phyloP scores from a whole-genome alignment of 2,113 vertebrate genomes.

The Cettia cetti region DNA sequence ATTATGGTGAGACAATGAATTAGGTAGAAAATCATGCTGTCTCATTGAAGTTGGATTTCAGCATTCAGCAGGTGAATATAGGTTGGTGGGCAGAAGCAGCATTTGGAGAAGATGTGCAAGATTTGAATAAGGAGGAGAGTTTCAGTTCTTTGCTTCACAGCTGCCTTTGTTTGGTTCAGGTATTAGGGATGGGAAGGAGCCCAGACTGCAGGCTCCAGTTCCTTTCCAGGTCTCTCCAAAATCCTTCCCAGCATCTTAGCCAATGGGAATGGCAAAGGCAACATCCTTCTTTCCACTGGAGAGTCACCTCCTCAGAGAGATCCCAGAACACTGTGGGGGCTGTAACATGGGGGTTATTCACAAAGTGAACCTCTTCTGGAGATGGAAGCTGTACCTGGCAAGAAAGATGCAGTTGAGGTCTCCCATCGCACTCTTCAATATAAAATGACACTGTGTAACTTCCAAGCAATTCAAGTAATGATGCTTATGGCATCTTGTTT shows the following conservation, averaged over 20 bases:
- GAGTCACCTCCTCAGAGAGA: not conserved
- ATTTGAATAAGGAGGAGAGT: not conserved
- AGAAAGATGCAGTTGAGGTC: not conserved
- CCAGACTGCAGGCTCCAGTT: not conserved
- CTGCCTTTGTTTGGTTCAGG: not conserved
- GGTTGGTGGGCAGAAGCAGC: not conserved
- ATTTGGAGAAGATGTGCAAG: not conserved
- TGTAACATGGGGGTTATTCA: not conserved
- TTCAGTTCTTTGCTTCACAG: not conserved
- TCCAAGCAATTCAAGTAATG: not conserved
- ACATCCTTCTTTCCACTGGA: not conserved
- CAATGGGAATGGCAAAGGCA: not conserved
- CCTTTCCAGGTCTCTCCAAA: not conserved
- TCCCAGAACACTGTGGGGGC: not conserved
- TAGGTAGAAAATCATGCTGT: not conserved
- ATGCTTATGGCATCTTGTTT: not conserved
- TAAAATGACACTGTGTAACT: not conserved
- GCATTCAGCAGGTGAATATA: not conserved
- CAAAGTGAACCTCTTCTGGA: not conserved
- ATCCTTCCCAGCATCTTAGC: not conserved
- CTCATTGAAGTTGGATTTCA: not conserved
- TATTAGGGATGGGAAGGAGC: not conserved
- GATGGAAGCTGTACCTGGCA: not conserved
- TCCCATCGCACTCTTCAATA: not conserved
- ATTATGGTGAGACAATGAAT: not conserved